phyloP scores from a whole-genome alignment of 1,140 invertebrate genomes.

The Gryllus bimaculatus region DNA sequence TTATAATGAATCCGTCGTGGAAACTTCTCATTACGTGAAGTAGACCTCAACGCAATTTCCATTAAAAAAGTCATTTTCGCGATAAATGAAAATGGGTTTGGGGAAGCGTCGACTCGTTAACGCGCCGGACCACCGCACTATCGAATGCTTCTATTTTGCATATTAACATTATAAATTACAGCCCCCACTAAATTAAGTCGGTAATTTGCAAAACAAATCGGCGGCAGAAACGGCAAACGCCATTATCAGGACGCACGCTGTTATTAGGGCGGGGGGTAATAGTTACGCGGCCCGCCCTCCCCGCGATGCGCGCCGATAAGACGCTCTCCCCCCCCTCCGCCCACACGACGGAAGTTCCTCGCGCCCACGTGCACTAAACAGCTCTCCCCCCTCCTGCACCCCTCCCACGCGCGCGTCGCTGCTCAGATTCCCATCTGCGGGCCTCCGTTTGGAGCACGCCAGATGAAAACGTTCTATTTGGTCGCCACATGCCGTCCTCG shows the following conservation, averaged over 20 bases:
- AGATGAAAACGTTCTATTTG: too few relatives aligned
- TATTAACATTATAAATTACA: background rate
- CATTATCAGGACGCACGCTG: background rate
- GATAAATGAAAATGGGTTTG: background rate
- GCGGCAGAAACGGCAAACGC: background rate
- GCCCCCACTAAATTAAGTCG: background rate
- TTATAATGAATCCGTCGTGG: background rate
- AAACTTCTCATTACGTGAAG: background rate
- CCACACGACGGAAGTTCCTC: background rate
- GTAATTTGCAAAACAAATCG: conserved; percentile 1
- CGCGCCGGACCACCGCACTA: background rate
- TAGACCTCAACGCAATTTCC: background rate
- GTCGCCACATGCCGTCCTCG: too few relatives aligned
- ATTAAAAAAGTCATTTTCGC: background rate
- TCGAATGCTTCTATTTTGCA: background rate
- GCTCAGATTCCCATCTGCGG: too few relatives aligned
- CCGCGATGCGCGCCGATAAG: background rate
- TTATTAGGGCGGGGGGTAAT: background rate
- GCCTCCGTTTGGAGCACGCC: too few relatives aligned
- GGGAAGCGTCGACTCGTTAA: background rate
- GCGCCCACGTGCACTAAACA: background rate
- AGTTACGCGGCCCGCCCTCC: too few relatives aligned
- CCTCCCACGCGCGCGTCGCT: background rate
- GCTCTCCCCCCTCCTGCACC: background rate
- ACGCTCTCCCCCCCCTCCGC: background rate